Percentiles rank a stretch among this genome's conserved stretches.
phyloP scores from a whole-genome alignment of 2,888 invertebrate species.

The Desoria tigrina region DNA sequence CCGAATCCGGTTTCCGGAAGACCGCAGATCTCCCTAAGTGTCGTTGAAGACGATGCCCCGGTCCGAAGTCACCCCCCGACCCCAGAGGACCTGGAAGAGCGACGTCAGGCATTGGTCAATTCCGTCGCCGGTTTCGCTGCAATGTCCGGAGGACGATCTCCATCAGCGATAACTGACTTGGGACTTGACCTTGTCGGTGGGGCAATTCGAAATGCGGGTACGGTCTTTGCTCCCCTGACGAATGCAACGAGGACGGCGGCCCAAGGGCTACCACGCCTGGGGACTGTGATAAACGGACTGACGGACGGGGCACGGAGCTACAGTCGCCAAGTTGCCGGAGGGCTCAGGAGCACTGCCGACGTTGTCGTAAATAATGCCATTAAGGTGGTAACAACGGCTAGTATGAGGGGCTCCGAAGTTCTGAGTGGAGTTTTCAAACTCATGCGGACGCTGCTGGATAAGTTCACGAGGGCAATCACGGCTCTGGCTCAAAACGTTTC shows the following conservation, averaged over 20 bases:
- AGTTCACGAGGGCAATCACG: background rate
- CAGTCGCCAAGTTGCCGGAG: background rate
- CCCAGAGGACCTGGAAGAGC: slow-evolving; percentile 3
- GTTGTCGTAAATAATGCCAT: background rate
- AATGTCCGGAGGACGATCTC: background rate
- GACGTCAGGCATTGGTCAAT: background rate
- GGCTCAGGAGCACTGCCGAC: background rate
- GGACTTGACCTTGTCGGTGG: slow-evolving; percentile 2
- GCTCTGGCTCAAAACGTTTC: background rate
- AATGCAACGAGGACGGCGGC: slow-evolving; percentile 11
- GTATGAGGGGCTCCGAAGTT: background rate
- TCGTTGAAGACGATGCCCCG: background rate
- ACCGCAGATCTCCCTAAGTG: background rate
- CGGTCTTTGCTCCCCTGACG: background rate
- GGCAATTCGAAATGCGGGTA: background rate
- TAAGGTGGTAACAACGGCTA: background rate
- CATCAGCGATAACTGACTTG: background rate
- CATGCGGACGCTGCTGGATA: background rate
- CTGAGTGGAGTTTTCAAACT: slow-evolving; percentile 2
- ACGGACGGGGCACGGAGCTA: background rate
- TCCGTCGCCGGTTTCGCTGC: background rate
- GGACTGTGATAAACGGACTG: background rate
- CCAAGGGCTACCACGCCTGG: background rate
- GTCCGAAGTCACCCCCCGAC: background rate
- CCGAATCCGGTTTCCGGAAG: too few species aligned